A percentile compares a stretch with the other conserved stretches of the same genome.
Evolutionary conservation across 2,888 invertebrate species (phyloP).

Genomic region (Ecdyonurus torrentis): DNA sequence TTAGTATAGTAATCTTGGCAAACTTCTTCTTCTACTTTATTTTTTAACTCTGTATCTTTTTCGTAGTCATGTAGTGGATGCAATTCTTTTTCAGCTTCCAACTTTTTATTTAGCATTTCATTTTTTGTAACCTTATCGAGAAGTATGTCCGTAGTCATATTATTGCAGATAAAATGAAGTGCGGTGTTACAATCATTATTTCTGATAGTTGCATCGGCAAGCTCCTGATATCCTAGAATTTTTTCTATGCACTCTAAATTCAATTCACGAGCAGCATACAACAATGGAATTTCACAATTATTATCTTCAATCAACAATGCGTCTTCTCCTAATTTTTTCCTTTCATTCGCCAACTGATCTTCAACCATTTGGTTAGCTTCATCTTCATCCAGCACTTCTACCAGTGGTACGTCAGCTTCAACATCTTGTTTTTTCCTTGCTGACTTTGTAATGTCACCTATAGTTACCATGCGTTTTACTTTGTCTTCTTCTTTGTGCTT

Average conservation of each 20-base stretch:
- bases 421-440: too few relatives aligned
- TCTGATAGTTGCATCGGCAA: not conserved
- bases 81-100: too few relatives aligned
- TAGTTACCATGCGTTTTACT: not conserved
- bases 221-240: not conserved
- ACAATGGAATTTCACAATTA: not conserved
- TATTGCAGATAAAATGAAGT: too few relatives aligned
- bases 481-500: not conserved
- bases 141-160: too few relatives aligned
- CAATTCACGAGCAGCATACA: not conserved
- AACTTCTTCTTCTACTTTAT: too few relatives aligned
- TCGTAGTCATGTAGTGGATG: too few relatives aligned
- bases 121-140: too few relatives aligned
- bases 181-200: not conserved
- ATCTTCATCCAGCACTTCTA: not conserved
- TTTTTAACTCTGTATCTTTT: too few relatives aligned
- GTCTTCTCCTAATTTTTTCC: not conserved
- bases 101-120: too few relatives aligned
- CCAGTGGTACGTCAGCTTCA: too few relatives aligned
- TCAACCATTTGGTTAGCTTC: not conserved
- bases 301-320: not conserved
- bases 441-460: not conserved
- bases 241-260: not conserved
- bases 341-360: not conserved
- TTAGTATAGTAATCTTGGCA: not conserved